Percentiles rank a stretch among this genome's conserved stretches.
phyloP scores from a whole-genome alignment of 1,140 invertebrate species.

The Leptopilina clavipes region DNA sequence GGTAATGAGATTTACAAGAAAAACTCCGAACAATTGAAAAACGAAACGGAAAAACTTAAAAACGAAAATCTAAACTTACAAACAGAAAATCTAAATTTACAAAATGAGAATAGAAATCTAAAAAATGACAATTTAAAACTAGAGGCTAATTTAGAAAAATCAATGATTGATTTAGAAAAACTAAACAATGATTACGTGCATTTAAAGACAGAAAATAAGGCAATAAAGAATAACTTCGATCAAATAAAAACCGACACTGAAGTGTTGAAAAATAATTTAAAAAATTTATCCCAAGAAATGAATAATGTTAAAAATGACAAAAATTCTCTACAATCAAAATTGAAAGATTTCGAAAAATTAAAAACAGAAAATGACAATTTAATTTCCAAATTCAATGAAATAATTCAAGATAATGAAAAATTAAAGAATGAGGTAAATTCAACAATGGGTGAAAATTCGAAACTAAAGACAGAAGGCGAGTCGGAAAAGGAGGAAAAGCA shows the following conservation, averaged over 20 bases:
- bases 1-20: slow-evolving; percentile 34
- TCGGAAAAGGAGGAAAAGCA: slow-evolving; percentile 35
- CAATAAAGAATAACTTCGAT: slow-evolving; percentile 40
- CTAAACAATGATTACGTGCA: slow-evolving; percentile 25
- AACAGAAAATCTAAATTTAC: background rate
- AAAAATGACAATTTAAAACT: background rate
- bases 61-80: background rate
- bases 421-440: slow-evolving; percentile 41
- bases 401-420: slow-evolving; percentile 42
- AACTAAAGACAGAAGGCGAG: slow-evolving; percentile 41
- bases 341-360: slow-evolving; percentile 37
- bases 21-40: slow-evolving; percentile 7
- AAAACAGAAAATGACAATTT: slow-evolving; percentile 40
- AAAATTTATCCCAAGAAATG: slow-evolving; percentile 36
- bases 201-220: slow-evolving; percentile 38
- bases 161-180: background rate
- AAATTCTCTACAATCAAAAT: slow-evolving; percentile 38
- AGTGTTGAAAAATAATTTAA: slow-evolving; percentile 37
- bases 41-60: slow-evolving; percentile 35
- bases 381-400: slow-evolving; percentile 21
- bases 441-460: slow-evolving; percentile 39
- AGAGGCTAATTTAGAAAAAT: slow-evolving; percentile 19
- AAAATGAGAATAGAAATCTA: slow-evolving; percentile 27
- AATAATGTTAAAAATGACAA: slow-evolving; percentile 37
- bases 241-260: background rate